These are phyloP conservation scores for Stegana nigrithorax DNA, from an alignment of 2,888 invertebrate species.

Conservation along the genomic window DNA sequence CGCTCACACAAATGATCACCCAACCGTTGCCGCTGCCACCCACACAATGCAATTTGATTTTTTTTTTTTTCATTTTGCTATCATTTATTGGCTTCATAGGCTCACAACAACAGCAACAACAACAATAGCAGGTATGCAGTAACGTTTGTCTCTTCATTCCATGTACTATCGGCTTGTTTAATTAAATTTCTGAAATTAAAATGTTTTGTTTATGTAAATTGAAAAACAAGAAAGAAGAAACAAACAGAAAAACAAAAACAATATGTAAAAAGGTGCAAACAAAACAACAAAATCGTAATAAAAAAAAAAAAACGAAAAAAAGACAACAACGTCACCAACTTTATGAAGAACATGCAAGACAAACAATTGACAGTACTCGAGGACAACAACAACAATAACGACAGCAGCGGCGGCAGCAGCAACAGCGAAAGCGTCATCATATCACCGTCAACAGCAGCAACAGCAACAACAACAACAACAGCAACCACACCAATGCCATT, in stretches of 20 bases:
- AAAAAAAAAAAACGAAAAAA: no score
- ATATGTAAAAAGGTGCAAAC: no score
- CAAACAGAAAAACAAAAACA: not conserved
- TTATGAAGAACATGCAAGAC: not conserved
- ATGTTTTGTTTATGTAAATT: conserved; percentile 69
- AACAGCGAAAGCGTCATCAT: not conserved
- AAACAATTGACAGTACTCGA: no score
- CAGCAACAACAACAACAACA: conserved; percentile 3
- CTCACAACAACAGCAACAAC: no score
- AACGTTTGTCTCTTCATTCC: not conserved
- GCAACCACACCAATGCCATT: not conserved
- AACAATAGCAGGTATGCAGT: not conserved
- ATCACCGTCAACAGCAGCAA: not conserved
- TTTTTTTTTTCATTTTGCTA: not conserved
- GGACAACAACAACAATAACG: no score
- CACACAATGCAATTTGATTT: no score
- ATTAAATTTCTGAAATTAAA: conserved; percentile 69
- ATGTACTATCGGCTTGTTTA: conserved; percentile 53
- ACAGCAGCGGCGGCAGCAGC: not conserved
- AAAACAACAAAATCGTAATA: not conserved
- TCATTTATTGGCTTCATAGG: not conserved
- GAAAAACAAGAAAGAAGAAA: conserved; percentile 54
- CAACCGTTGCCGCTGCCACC: no score
- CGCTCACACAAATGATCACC: no score
- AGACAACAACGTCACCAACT: not conserved